Percentiles rank a stretch among this genome's conserved stretches.
These are phyloP conservation scores for Sinosuthora webbiana DNA, from an alignment of 2,113 vertebrate species.

Conservation along the genomic window DNA sequence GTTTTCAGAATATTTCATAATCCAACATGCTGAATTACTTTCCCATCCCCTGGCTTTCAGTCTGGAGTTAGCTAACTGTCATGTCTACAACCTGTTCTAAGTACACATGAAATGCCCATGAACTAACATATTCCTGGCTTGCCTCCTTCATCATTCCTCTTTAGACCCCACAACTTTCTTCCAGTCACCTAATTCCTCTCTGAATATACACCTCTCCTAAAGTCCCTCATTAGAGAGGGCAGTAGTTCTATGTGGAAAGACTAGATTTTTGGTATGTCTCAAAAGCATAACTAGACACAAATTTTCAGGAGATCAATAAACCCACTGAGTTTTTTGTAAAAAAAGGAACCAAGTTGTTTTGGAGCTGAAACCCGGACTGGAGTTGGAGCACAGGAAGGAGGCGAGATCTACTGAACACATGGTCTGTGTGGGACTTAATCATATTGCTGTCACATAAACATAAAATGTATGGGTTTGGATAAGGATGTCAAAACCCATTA, in stretches of 20 bases:
- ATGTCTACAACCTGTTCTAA: neutral
- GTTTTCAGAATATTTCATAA: neutral
- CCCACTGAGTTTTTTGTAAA: neutral
- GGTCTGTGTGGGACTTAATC: neutral
- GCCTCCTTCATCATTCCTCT: neutral
- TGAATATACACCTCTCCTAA: neutral
- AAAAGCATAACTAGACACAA: neutral
- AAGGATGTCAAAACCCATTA: neutral
- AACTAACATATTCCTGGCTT: neutral
- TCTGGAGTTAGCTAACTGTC: neutral
- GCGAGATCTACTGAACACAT: neutral
- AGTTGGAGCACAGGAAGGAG: neutral
- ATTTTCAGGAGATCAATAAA: neutral
- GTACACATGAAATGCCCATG: neutral
- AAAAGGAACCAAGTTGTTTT: accelerated
- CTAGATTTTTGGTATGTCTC: neutral
- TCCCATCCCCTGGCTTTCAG: neutral
- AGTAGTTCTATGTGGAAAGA: neutral
- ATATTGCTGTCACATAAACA: neutral
- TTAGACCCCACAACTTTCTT: neutral
- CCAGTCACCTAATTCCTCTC: neutral
- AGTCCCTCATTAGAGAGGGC: neutral
- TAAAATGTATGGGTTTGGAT: neutral
- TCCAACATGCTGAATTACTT: neutral
- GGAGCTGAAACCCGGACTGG: neutral